phyloP scores from a whole-genome alignment of 2,888 invertebrate genomes.

The Aricia artaxerxes region DNA sequence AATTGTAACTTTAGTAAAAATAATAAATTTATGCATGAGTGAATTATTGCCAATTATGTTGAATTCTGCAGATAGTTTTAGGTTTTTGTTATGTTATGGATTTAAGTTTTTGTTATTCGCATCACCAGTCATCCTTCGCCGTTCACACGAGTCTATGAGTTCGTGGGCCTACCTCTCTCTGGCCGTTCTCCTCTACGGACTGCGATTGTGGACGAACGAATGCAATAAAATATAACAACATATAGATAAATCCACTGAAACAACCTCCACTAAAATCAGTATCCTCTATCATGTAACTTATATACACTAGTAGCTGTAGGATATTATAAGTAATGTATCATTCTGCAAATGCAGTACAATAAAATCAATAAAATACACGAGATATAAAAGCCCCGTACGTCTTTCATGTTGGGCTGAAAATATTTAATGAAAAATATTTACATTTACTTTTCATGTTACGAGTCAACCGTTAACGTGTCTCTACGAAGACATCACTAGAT shows the following conservation, averaged over 20 bases:
- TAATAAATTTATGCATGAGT: background rate
- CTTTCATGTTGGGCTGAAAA: constrained; percentile 70
- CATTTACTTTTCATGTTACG: constrained; percentile 72
- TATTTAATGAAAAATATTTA: constrained; percentile 72
- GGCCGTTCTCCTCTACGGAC: constrained; percentile 80
- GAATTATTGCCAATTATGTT: constrained; percentile 14
- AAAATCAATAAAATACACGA: constrained; percentile 66
- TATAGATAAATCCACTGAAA: constrained; percentile 79
- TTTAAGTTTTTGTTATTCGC: constrained; percentile 1
- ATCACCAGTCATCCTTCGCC: constrained; percentile 53
- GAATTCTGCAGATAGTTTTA: background rate
- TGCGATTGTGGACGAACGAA: constrained; percentile 80
- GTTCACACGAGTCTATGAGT: constrained; percentile 55
- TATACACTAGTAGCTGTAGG: constrained; percentile 62
- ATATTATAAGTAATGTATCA: constrained; percentile 66
- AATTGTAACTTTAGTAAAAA: background rate
- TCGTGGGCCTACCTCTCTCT: constrained; percentile 76
- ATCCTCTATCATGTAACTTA: constrained; percentile 61
- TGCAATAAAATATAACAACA: constrained; percentile 80
- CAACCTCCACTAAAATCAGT: constrained; percentile 71
- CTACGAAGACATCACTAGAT: constrained; percentile 76
- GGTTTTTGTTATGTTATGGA: constrained; percentile 16
- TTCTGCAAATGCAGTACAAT: constrained; percentile 60
- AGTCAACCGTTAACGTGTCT: constrained; percentile 73
- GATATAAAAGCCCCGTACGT: constrained; percentile 72